phyloP scores from a whole-genome alignment of 1,140 invertebrate genomes.

The Acromyrmex echinatior region DNA sequence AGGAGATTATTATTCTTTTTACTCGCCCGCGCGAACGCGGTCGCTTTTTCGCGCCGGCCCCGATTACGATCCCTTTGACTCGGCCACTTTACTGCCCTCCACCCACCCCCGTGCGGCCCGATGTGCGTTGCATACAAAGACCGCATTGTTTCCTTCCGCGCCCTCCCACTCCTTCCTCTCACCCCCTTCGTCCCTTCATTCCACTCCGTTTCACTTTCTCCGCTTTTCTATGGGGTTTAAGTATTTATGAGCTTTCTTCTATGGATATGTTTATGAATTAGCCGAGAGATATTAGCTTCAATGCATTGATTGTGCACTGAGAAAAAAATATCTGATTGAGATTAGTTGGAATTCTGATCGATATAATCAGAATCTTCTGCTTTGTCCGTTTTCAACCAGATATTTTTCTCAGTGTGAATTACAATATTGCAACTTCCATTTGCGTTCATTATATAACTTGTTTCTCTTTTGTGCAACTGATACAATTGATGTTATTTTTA shows the following conservation, averaged over 20 bases:
- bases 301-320: not conserved
- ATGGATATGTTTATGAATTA: not conserved
- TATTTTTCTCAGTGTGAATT: too few relatives aligned
- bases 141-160: constrained; percentile 76
- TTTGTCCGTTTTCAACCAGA: too few relatives aligned
- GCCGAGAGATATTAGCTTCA: constrained; percentile 2
- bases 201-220: constrained; percentile 41
- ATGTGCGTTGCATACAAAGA: constrained; percentile 71
- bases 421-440: not conserved
- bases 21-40: constrained; percentile 55
- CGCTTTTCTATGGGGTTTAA: constrained; percentile 28
- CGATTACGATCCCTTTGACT: constrained; percentile 83
- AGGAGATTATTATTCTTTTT: constrained; percentile 83
- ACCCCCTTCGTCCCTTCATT: not conserved
- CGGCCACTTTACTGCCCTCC: constrained; percentile 80
- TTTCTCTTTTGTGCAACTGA: not conserved
- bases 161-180: not conserved
- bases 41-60: constrained; percentile 74
- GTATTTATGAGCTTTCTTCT: constrained; percentile 20
- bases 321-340: too few relatives aligned
- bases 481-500: not conserved
- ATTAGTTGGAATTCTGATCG: too few relatives aligned
- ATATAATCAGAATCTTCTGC: too few relatives aligned
- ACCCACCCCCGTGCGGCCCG: constrained; percentile 38
- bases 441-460: not conserved